These are phyloP conservation scores for Amaurobius ferox DNA, from an alignment of 2,888 invertebrate species.

Conservation along the genomic window DNA sequence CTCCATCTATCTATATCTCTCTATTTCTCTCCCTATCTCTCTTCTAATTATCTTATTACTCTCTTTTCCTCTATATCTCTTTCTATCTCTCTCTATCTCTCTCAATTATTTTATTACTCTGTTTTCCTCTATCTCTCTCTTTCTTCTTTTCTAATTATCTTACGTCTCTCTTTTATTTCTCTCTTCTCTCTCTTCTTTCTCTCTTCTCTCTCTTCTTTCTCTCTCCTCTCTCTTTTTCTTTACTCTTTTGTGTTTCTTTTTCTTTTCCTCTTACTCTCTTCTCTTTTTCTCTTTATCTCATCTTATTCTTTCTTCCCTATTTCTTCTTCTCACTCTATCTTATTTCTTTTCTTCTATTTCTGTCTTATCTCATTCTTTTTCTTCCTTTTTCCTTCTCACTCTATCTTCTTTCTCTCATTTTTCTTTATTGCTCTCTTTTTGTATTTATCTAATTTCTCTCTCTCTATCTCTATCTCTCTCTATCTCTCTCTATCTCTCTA, in stretches of 20 bases:
- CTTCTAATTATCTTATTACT: not conserved
- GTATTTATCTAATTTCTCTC: not conserved
- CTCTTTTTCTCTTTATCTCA: not conserved
- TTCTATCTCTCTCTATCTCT: not conserved
- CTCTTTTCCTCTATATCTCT: not conserved
- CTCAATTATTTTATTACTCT: not conserved
- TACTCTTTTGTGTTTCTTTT: not conserved
- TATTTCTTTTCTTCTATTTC: not conserved
- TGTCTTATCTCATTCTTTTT: not conserved
- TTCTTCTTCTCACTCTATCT: not conserved
- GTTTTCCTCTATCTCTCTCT: not conserved
- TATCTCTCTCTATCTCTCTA: not conserved
- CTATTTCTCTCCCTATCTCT: not conserved
- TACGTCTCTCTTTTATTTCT: not conserved
- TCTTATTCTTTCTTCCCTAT: not conserved
- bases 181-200: not conserved
- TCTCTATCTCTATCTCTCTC: not conserved
- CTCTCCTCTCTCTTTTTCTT: not conserved
- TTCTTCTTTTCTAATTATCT: not conserved
- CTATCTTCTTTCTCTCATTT: not conserved
- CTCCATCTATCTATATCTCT: not conserved
- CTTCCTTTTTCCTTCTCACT: not conserved
- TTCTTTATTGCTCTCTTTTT: not conserved
- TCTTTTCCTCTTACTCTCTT: not conserved
- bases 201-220: not conserved